Percentiles rank a stretch among this genome's conserved stretches.
phyloP scores from a whole-genome alignment of 1,140 invertebrate species.

The Glossosoma conforme region DNA sequence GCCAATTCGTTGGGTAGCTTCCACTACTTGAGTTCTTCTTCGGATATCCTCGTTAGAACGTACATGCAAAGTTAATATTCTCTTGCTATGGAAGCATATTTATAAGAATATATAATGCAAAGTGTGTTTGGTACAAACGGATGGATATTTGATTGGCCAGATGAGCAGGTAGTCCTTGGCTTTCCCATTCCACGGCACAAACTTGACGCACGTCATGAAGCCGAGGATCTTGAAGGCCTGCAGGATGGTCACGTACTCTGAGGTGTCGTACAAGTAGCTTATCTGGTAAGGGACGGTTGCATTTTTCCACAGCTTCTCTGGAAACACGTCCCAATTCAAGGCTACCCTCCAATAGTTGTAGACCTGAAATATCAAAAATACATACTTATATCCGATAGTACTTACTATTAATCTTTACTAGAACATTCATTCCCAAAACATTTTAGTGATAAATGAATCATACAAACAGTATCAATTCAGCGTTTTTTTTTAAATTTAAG shows the following conservation, averaged over 20 bases:
- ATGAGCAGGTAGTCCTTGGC: constrained; percentile 57
- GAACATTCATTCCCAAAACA: background rate
- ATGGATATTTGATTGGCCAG: constrained; percentile 61
- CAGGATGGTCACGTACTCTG: constrained; percentile 54
- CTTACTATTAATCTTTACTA: background rate
- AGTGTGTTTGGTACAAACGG: too few species aligned
- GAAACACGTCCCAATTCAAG: constrained; percentile 60
- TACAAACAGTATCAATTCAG: too few species aligned
- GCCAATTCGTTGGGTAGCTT: too few species aligned
- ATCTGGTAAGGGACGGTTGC: constrained; percentile 57
- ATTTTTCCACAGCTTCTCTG: constrained; percentile 58
- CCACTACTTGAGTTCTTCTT: too few species aligned
- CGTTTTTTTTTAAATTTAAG: too few species aligned
- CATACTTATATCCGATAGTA: too few species aligned
- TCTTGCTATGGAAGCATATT: too few species aligned
- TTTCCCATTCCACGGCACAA: constrained; percentile 59
- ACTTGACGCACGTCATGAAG: constrained; percentile 59
- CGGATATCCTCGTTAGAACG: too few species aligned
- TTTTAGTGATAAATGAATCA: too few species aligned
- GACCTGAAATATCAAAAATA: too few species aligned
- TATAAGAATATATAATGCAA: too few species aligned
- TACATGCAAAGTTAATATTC: too few species aligned
- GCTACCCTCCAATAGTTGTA: constrained; percentile 56
- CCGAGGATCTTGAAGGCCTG: constrained; percentile 55
- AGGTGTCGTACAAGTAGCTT: constrained; percentile 55